A percentile compares a stretch with the other conserved stretches of the same genome.
phyloP scores from a whole-genome alignment of 1,140 invertebrate species.

The Bilobella aurantiaca region DNA sequence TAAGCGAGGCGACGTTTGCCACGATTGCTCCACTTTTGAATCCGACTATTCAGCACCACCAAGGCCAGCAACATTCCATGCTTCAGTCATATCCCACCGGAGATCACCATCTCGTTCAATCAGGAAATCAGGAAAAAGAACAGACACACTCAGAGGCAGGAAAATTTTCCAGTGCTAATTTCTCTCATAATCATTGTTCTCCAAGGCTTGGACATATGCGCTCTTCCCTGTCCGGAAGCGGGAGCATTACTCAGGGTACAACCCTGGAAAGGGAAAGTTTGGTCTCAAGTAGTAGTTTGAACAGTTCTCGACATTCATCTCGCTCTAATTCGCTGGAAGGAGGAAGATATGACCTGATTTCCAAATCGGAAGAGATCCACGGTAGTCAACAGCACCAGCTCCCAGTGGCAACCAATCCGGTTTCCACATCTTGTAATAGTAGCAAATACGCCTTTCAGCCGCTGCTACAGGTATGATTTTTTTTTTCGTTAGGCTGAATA shows the following conservation, averaged over 20 bases:
- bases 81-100: slow-evolving; percentile 12
- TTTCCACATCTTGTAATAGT: no score
- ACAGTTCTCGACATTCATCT: slow-evolving; percentile 6
- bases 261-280: neutral
- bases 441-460: slow-evolving; percentile 23
- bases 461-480: slow-evolving; percentile 25
- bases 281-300: neutral
- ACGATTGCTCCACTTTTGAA: slow-evolving; percentile 32
- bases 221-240: neutral
- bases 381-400: slow-evolving; percentile 10
- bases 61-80: slow-evolving; percentile 12
- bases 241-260: neutral
- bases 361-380: slow-evolving; percentile 2
- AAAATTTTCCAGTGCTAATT: no score
- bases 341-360: slow-evolving; percentile 18
- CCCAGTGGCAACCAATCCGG: no score
- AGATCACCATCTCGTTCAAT: slow-evolving; percentile 1
- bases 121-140: neutral
- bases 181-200: no score
- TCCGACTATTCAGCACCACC: slow-evolving; percentile 14
- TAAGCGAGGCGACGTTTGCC: slow-evolving; percentile 27
- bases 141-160: no score
- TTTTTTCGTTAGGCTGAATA: no score
- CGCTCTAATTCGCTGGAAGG: slow-evolving; percentile 22
- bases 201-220: no score